A percentile compares a stretch with the other conserved stretches of the same genome.
Conservation (phyloP, 1,140 invertebrate species). For the Helicorthomorpha holstii region DNA sequence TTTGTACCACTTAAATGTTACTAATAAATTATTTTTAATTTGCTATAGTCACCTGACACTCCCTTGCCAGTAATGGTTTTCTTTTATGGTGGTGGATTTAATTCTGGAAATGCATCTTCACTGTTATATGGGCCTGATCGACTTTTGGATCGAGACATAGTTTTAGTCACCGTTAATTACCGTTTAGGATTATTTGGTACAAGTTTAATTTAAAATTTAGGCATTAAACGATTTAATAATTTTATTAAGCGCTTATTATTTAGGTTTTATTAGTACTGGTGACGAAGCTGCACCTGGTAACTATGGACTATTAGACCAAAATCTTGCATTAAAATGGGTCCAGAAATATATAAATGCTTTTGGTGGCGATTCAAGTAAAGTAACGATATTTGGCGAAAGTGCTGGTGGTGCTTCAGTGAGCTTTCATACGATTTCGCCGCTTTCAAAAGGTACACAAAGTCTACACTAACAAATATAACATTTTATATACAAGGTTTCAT, state of each 20-base stretch:
- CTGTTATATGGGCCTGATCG: constrained; percentile 41
- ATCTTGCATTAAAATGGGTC: no score
- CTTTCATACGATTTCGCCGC: constrained; percentile 47
- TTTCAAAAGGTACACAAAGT: not conserved
- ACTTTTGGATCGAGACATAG: constrained; percentile 40
- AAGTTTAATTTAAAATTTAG: constrained; percentile 2
- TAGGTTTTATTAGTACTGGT: constrained; percentile 3
- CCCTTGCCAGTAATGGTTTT: constrained; percentile 30
- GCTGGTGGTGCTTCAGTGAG: constrained; percentile 45
- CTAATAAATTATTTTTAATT: no score
- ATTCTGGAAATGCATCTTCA: constrained; percentile 39
- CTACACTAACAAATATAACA: not conserved
- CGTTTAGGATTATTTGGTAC: constrained; percentile 54
- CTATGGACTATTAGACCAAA: no score
- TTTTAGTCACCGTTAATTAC: constrained; percentile 65
- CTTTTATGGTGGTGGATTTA: constrained; percentile 29
- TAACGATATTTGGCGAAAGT: constrained; percentile 43
- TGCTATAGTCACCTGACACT: no score
- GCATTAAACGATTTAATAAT: not conserved
- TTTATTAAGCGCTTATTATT: not conserved
- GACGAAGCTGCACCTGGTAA: constrained; percentile 10
- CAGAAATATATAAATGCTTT: constrained; percentile 14
- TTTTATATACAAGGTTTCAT: not conserved
- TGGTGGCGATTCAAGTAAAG: constrained; percentile 13
- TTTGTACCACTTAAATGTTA: no score